Conservation (phyloP, 2,888 invertebrate genomes). For the Boloria euphrosyne region DNA sequence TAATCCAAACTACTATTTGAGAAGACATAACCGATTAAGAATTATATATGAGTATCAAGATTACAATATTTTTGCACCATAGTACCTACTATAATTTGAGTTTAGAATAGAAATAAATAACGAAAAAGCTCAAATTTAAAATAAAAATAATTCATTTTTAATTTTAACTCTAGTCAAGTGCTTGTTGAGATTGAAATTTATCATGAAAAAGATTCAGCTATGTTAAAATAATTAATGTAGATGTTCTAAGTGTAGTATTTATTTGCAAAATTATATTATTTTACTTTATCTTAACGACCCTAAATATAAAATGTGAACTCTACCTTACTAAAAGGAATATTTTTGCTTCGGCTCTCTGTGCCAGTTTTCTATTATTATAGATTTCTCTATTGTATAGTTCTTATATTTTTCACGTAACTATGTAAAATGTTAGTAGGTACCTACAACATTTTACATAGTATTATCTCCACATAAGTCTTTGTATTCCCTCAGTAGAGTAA, state of each 20-base stretch:
- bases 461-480: not conserved
- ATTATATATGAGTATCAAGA: too few species aligned
- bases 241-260: not conserved
- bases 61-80: too few species aligned
- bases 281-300: not conserved
- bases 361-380: too few species aligned
- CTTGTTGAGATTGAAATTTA: conserved; percentile 19
- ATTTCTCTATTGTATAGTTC: too few species aligned
- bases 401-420: too few species aligned
- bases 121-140: not conserved
- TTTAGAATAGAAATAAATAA: too few species aligned
- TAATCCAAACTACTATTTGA: too few species aligned
- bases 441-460: not conserved
- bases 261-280: conserved; percentile 10
- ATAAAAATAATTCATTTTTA: conserved; percentile 9
- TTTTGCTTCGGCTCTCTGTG: too few species aligned
- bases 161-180: conserved; percentile 16
- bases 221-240: conserved; percentile 18
- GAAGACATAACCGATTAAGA: too few species aligned
- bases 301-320: not conserved
- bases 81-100: too few species aligned
- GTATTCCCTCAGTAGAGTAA: conserved; percentile 2
- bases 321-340: too few species aligned
- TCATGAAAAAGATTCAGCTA: conserved; percentile 21
- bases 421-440: too few species aligned